Percentiles rank a stretch among this genome's conserved stretches.
phyloP scores from a whole-genome alignment of 2,113 vertebrate species.

The Eretmochelys imbricata region DNA sequence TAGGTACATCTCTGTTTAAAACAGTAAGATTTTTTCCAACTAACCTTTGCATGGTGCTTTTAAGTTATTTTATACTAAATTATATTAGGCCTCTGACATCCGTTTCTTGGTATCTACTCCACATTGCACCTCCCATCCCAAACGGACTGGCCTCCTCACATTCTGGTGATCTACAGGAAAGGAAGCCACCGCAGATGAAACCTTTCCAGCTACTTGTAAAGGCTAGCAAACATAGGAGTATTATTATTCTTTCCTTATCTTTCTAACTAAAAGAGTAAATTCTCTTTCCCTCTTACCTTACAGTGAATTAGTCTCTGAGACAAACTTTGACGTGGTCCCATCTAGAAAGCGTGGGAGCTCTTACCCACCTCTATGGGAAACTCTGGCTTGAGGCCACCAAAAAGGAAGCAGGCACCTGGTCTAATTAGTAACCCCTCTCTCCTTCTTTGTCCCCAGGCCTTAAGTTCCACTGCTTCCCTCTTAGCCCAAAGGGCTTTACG shows the following conservation, averaged over 20 bases:
- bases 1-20: background rate
- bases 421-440: background rate
- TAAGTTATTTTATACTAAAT: background rate
- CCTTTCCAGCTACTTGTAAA: background rate
- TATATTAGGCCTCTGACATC: background rate
- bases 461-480: background rate
- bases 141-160: background rate
- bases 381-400: background rate
- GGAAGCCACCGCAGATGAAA: background rate
- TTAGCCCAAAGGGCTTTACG: background rate
- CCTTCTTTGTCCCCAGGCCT: background rate
- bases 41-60: background rate
- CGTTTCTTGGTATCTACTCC: background rate
- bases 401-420: background rate
- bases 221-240: background rate
- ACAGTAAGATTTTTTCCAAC: background rate
- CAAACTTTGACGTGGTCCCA: background rate
- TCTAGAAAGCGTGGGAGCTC: fast-evolving
- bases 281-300: background rate
- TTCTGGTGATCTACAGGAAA: background rate
- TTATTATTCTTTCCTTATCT: background rate
- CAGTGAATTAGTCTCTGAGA: background rate
- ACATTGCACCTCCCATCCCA: no score
- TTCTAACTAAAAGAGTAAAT: background rate
- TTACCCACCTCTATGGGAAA: background rate